phyloP scores from a whole-genome alignment of 2,113 vertebrate genomes.

The Parus major region DNA sequence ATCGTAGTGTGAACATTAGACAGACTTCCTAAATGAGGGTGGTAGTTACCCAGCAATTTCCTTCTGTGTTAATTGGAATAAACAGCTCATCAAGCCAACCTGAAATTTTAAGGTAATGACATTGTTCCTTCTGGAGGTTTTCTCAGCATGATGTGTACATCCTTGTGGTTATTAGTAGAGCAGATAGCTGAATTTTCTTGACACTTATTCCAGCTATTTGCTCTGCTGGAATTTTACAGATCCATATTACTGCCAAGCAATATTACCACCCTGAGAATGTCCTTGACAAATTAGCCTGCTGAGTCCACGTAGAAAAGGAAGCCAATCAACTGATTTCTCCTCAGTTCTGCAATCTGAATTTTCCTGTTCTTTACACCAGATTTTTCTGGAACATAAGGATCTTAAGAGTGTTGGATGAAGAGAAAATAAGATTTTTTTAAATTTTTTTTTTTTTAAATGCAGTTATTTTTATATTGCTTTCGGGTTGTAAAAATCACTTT shows the following conservation, averaged over 20 bases:
- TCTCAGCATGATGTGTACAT: slow-evolving; percentile 43
- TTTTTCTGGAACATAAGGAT: neutral
- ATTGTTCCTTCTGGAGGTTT: slow-evolving; percentile 21
- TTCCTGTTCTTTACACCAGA: neutral
- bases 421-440: neutral
- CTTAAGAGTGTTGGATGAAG: neutral
- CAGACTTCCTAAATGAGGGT: slow-evolving; percentile 12
- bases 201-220: neutral
- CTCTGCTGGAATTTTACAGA: slow-evolving; percentile 44
- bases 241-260: neutral
- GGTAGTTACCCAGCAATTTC: slow-evolving; percentile 39
- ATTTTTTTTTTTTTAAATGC: neutral
- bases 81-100: slow-evolving; percentile 58
- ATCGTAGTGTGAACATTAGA: neutral
- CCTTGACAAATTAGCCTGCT: slow-evolving; percentile 38
- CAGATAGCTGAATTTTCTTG: slow-evolving; percentile 30
- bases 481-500: neutral
- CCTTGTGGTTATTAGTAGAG: slow-evolving; percentile 38
- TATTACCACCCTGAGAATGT: neutral
- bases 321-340: neutral
- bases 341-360: neutral
- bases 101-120: slow-evolving; percentile 51
- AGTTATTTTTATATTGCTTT: neutral
- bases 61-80: slow-evolving; percentile 57
- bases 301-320: neutral